Percentiles rank a stretch among this genome's conserved stretches.
Evolutionary conservation across 2,888 invertebrate species (phyloP).

Genomic region (Lampropteryx suffumata): DNA sequence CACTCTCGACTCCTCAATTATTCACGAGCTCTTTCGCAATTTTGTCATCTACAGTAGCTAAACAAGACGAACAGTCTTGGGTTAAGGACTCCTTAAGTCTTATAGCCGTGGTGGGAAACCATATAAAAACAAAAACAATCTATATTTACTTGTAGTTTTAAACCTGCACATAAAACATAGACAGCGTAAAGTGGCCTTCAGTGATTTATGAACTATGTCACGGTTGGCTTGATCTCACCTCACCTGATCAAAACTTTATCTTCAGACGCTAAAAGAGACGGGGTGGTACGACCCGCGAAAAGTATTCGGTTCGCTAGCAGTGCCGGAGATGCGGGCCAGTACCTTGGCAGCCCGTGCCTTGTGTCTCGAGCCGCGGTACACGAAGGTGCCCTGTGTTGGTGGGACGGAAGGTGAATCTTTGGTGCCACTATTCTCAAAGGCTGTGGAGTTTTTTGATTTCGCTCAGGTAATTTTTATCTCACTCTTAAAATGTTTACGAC

Average conservation of each 20-base stretch:
- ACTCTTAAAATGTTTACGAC: no score
- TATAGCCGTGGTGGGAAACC: no score
- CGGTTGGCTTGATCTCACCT: no score
- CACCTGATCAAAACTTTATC: not conserved
- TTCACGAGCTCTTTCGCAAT: conserved; percentile 26
- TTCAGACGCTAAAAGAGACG: conserved; percentile 68
- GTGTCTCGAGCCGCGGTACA: conserved; percentile 65
- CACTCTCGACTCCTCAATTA: conserved; percentile 29
- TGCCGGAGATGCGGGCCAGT: conserved; percentile 74
- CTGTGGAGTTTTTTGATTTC: conserved; percentile 71
- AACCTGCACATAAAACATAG: no score
- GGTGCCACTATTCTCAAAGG: conserved; percentile 72
- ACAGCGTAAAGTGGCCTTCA: no score
- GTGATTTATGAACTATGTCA: no score
- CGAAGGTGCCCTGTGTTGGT: conserved; percentile 71
- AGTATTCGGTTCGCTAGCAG: conserved; percentile 68
- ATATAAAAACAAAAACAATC: no score
- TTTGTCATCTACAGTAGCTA: conserved; percentile 52
- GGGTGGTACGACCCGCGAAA: conserved; percentile 72
- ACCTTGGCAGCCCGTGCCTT: conserved; percentile 69
- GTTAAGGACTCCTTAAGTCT: not conserved
- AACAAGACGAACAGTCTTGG: conserved; percentile 59
- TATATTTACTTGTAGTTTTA: no score
- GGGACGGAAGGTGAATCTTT: conserved; percentile 69
- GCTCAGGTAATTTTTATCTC: conserved; percentile 61